Evolutionary conservation across 2,888 invertebrate species (phyloP), one percentile per base, ranked within the genome.

Genomic region (Diachrysia chrysitis): DNA sequence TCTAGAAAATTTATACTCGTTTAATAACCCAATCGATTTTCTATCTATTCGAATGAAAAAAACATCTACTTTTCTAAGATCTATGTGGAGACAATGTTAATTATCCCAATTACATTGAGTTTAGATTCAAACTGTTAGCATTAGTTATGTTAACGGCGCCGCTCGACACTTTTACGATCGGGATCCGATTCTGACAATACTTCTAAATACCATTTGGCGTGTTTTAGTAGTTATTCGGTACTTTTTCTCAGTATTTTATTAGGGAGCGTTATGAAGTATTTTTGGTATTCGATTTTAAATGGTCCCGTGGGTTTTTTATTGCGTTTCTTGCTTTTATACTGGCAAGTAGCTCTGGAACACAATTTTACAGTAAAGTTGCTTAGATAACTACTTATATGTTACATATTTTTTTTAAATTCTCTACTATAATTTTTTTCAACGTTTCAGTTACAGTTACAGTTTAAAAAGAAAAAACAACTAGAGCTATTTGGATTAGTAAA

Each of bases 121-220:
- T 81, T 76, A 73, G 77, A 79, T 79, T 75, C 64, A 63, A 73
- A 71, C 69, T 61, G 72, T 66, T 48, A 56, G 48, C 78, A 66
- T 81, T 74, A 68, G 78, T 81, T 81, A 81, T 78, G 79, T 71
- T 81, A 81, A 81, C 75, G 68, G 67, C 71, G 25, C 42, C 51
- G 29, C 57, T 55, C 58, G 79, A 77, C 79, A 71, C 75, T 56
- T 79, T 78, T 73, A 79, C 81, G 81, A 75, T 59, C 35, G 60
- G 55, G 60, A 35, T 69, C 46, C 71, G 65, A 69, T 62, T 58
- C 72, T 63, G 63, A 75, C 81, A 79, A 78, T 69, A 66, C 73
- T 69, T 71, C 32, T 66, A 58, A 66, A 71, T 67, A 68, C 75
- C 62, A 75, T 75, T 81, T 32, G 57, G 62, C 69, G 71, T 79